Evolutionary conservation across 2,888 invertebrate species (phyloP).

Genomic region (Nemurella pictetii): DNA sequence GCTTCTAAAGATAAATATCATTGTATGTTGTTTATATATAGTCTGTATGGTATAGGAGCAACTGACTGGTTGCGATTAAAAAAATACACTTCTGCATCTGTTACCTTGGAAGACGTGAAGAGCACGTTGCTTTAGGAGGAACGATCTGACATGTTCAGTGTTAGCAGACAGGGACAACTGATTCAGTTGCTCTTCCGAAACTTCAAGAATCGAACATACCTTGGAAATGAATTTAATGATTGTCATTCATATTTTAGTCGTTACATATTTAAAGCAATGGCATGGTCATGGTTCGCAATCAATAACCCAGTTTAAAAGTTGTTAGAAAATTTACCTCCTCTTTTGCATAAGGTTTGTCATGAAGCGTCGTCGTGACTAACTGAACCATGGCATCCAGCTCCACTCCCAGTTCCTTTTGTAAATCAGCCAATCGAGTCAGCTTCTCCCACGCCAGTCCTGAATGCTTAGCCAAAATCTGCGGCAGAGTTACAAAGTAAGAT

Average conservation of each 20-base stretch:
- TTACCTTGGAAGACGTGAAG: conserved; percentile 82
- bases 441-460: conserved; percentile 64
- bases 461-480: conserved; percentile 68
- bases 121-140: conserved; percentile 83
- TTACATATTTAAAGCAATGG: neutral
- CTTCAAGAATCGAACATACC: conserved; percentile 55
- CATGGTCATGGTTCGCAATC: neutral
- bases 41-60: too few species aligned
- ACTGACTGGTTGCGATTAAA: too few species aligned
- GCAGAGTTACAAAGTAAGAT: too few species aligned
- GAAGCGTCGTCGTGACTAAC: conserved; percentile 66
- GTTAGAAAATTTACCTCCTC: conserved; percentile 61
- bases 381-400: conserved; percentile 69
- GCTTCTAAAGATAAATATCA: too few species aligned
- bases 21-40: too few species aligned
- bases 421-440: conserved; percentile 68
- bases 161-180: conserved; percentile 66
- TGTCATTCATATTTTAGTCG: too few species aligned
- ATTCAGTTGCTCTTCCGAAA: conserved; percentile 65
- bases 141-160: conserved; percentile 64
- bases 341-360: conserved; percentile 68
- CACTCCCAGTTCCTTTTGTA: conserved; percentile 69
- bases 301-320: neutral
- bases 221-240: conserved; percentile 19
- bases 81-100: too few species aligned